Evolutionary conservation across 2,113 vertebrate genomes (phyloP).

Genomic region (Thalassoma bifasciatum): DNA sequence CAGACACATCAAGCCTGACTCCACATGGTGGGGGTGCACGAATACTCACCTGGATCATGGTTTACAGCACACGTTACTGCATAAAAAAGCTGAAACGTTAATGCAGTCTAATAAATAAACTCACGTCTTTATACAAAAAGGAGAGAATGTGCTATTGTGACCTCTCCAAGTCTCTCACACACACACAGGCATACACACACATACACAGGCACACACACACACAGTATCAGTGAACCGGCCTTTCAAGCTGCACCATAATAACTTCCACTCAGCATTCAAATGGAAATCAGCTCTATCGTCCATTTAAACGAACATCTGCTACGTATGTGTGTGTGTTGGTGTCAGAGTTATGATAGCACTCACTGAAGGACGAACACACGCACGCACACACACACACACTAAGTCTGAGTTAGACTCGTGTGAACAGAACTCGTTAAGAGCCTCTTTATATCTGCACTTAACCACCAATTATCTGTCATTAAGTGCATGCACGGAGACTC

Average conservation of each 20-base stretch:
- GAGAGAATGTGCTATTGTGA: not conserved
- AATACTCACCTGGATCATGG: conserved; percentile 5
- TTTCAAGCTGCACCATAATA: conserved; percentile 50
- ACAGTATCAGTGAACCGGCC: conserved; percentile 28
- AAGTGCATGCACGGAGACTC: conserved; percentile 29
- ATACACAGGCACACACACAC: conserved; percentile 8
- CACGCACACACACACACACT: not conserved
- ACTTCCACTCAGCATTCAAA: conserved; percentile 72
- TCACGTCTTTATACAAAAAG: not conserved
- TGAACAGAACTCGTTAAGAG: conserved; percentile 48
- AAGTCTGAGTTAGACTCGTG: conserved; percentile 23
- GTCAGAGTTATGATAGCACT: conserved; percentile 5
- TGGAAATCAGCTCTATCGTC: conserved; percentile 70
- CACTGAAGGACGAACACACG: conserved; percentile 45
- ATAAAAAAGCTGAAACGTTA: not conserved
- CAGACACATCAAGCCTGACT: conserved; percentile 24
- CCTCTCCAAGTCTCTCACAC: not conserved
- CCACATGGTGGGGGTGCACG: not conserved
- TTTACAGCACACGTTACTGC: not conserved
- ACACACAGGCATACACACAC: conserved; percentile 17
- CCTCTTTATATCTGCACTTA: conserved; percentile 58
- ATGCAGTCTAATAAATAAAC: not conserved
- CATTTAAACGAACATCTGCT: conserved; percentile 72
- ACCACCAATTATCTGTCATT: conserved; percentile 61
- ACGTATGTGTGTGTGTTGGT: conserved; percentile 22